Conservation (phyloP, 2,113 vertebrate species). For the Mastomys coucha region DNA sequence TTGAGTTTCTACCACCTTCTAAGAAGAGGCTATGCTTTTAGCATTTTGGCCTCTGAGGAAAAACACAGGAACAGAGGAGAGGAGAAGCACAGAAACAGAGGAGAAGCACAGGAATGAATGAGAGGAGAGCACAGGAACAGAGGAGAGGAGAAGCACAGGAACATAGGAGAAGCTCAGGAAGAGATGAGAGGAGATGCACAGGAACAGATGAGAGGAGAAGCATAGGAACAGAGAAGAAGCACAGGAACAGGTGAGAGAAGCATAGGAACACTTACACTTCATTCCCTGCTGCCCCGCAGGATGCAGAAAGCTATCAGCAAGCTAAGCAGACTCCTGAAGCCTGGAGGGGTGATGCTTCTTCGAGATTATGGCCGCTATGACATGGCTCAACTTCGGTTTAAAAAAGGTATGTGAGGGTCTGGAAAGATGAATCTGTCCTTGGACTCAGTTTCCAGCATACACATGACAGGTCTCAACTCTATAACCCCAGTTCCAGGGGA, state of each 20-base stretch:
- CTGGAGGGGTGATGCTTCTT: slow-evolving; percentile 94
- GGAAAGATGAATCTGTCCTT: not conserved
- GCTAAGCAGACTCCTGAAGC: slow-evolving; percentile 92
- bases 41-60: not conserved
- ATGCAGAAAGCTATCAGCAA: slow-evolving; percentile 91
- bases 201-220: no score
- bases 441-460: not conserved
- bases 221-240: no score
- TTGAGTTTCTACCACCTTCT: not conserved
- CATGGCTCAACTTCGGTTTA: slow-evolving; percentile 98
- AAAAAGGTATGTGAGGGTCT: slow-evolving; percentile 89
- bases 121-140: no score
- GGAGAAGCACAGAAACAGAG: no score
- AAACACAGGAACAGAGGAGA: no score
- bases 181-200: no score
- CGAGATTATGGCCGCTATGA: slow-evolving; percentile 98
- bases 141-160: no score
- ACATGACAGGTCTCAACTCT: not conserved
- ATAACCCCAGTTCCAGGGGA: not conserved
- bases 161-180: no score
- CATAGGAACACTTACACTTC: no score
- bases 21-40: not conserved
- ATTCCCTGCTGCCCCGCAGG: slow-evolving; percentile 81
- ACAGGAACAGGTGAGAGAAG: no score
- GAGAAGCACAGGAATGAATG: no score